Percentiles rank a stretch among this genome's conserved stretches.
Conservation (phyloP, 1,140 invertebrate genomes). For the Zaprionus davidi region DNA sequence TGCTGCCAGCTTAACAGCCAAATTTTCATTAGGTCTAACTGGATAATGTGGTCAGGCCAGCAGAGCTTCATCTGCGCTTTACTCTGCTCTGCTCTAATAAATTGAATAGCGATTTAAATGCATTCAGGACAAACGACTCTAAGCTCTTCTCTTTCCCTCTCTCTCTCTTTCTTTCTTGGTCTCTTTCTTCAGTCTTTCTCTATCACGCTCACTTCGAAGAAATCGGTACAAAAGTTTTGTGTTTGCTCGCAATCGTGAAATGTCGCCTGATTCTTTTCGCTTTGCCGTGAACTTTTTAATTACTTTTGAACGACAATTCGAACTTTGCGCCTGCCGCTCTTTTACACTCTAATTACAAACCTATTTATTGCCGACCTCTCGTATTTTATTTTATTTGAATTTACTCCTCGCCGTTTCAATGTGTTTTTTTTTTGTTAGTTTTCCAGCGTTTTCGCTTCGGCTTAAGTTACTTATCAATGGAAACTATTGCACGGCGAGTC, state of each 20-base stretch:
- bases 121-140: constrained; percentile 23
- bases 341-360: constrained; percentile 72
- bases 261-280: constrained; percentile 65
- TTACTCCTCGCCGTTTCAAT: constrained; percentile 13
- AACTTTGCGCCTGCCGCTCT: constrained; percentile 64
- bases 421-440: constrained; percentile 11
- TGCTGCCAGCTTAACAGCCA: constrained; percentile 5
- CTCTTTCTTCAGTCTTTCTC: background rate
- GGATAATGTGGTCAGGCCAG: constrained; percentile 43
- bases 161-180: background rate
- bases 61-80: background rate
- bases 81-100: constrained; percentile 14
- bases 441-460: constrained; percentile 10
- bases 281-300: constrained; percentile 77
- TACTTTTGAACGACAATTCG: constrained; percentile 80
- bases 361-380: constrained; percentile 58
- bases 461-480: constrained; percentile 63
- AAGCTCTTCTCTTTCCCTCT: background rate
- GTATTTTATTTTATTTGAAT: constrained; percentile 36
- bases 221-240: constrained; percentile 37
- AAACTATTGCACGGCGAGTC: constrained; percentile 37
- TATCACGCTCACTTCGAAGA: background rate
- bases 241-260: constrained; percentile 60
- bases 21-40: constrained; percentile 29
- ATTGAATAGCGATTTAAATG: constrained; percentile 41